These are phyloP conservation scores for Drosophila obscura DNA, from an alignment of 1,140 invertebrate genomes.

Conservation along the genomic window DNA sequence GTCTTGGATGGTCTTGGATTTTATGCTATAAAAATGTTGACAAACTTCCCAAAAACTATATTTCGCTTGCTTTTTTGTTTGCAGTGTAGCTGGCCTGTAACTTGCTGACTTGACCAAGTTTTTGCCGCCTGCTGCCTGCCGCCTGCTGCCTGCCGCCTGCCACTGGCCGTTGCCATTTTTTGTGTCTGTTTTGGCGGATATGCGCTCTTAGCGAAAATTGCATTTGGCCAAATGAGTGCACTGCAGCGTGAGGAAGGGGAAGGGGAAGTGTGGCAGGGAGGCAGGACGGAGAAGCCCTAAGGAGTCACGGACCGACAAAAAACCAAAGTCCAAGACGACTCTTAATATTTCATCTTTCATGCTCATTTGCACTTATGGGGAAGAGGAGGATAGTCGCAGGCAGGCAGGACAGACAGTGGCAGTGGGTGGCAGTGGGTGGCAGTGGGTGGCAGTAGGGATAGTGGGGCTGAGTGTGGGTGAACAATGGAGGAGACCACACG, in stretches of 20 bases:
- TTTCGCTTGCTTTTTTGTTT: constrained; percentile 1
- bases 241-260: constrained; percentile 7
- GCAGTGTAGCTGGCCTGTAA: constrained; percentile 14
- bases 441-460: not conserved
- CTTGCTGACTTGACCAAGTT: constrained; percentile 65
- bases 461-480: not conserved
- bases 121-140: constrained; percentile 16
- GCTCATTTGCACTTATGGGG: constrained; percentile 72
- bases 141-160: not conserved
- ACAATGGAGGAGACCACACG: constrained; percentile 40
- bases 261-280: not conserved
- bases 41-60: too few relatives aligned
- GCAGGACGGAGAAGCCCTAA: constrained; percentile 22
- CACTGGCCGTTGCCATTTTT: constrained; percentile 2
- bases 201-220: constrained; percentile 76
- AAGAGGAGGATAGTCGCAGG: not conserved
- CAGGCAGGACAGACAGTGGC: not conserved
- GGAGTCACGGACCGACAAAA: constrained; percentile 9
- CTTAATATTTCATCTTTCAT: constrained; percentile 82
- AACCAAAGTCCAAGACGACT: constrained; percentile 47
- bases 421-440: not conserved
- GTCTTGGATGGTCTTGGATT: too few relatives aligned
- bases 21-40: too few relatives aligned
- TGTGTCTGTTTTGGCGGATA: constrained; percentile 52
- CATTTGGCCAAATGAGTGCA: constrained; percentile 76